phyloP scores from a whole-genome alignment of 1,140 invertebrate species.

The Sitodiplosis mosellana region DNA sequence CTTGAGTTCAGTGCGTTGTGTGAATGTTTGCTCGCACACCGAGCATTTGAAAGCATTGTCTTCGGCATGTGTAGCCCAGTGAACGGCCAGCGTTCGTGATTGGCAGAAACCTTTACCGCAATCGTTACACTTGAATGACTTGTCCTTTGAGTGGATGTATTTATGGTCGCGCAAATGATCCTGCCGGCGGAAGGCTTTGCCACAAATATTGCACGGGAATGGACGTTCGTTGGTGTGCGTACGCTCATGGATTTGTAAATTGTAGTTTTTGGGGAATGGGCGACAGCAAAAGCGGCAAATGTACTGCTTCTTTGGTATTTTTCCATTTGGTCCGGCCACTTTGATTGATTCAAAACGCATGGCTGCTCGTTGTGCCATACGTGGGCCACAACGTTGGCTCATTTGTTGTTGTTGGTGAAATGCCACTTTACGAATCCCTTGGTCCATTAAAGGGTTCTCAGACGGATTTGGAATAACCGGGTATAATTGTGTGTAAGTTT shows the following conservation, averaged over 20 bases:
- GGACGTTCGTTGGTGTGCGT: conserved; percentile 96
- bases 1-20: conserved; percentile 80
- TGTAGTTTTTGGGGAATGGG: conserved; percentile 97
- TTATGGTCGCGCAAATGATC: conserved; percentile 93
- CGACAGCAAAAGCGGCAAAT: conserved; percentile 95
- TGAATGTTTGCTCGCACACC: conserved; percentile 72
- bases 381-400: conserved; percentile 7
- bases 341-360: conserved; percentile 33
- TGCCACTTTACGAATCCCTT: conserved; percentile 50
- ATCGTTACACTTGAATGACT: conserved; percentile 89
- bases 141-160: conserved; percentile 94
- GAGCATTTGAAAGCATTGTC: conserved; percentile 84
- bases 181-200: conserved; percentile 89
- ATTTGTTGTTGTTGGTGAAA: conserved; percentile 28
- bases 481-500: not conserved
- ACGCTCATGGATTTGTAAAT: conserved; percentile 89
- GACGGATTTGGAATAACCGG: not conserved
- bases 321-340: conserved; percentile 32
- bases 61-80: conserved; percentile 83
- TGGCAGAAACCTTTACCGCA: conserved; percentile 96
- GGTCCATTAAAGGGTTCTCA: conserved; percentile 40
- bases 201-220: conserved; percentile 94
- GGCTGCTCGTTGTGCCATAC: conserved; percentile 16
- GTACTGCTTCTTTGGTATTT: conserved; percentile 86
- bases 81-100: conserved; percentile 78